Evolutionary conservation across 2,113 vertebrate species (phyloP).

Genomic region (Phasianus colchicus): DNA sequence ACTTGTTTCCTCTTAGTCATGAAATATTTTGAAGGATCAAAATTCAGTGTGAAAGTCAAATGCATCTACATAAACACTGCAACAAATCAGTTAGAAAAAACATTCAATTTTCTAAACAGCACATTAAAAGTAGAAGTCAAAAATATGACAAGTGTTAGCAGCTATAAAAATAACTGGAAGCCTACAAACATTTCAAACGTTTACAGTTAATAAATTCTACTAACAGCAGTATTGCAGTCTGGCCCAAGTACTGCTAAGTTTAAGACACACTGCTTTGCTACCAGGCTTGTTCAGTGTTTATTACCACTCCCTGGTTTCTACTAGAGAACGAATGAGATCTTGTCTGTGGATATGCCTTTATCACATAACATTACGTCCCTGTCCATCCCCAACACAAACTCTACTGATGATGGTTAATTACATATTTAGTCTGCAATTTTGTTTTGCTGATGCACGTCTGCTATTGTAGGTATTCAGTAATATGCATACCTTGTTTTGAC

Average conservation of each 20-base stretch:
- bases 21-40: not conserved
- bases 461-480: not conserved
- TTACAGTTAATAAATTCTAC: not conserved
- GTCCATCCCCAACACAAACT: not conserved
- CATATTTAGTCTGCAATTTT: not conserved
- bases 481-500: constrained; percentile 86
- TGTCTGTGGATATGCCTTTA: not conserved
- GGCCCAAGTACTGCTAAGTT: not conserved
- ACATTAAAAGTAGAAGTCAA: not conserved
- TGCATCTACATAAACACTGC: not conserved
- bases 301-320: not conserved
- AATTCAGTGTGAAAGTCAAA: not conserved
- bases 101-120: not conserved
- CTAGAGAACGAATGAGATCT: not conserved
- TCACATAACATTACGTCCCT: not conserved
- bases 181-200: not conserved
- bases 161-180: not conserved
- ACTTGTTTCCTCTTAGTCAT: not conserved
- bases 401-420: fast-evolving
- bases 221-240: not conserved
- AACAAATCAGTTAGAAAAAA: not conserved
- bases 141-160: not conserved
- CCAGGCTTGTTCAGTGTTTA: not conserved
- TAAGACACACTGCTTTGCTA: not conserved
- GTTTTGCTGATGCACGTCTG: not conserved